A percentile compares a stretch with the other conserved stretches of the same genome.
Conservation (phyloP, 2,888 invertebrate species). For the Drosophila pseudotakahashii region DNA sequence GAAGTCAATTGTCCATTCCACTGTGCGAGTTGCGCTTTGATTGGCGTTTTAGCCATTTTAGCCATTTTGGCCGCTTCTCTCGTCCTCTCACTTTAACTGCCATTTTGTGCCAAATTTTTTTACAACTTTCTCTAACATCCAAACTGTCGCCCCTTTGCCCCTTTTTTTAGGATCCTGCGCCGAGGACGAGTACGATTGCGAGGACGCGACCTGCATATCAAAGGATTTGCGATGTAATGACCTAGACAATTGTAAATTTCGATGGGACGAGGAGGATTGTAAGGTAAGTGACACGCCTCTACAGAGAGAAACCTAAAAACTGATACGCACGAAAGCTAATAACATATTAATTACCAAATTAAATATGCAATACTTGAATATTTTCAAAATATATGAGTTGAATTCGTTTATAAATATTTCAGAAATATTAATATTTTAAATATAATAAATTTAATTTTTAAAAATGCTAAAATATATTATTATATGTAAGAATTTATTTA, state of each 20-base stretch:
- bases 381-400: no score
- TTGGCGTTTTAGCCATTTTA: slow-evolving; percentile 29
- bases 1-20: slow-evolving; percentile 44
- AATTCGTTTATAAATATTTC: no score
- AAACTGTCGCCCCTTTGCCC: slow-evolving; percentile 8
- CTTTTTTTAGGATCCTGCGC: slow-evolving; percentile 52
- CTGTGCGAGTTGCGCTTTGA: slow-evolving; percentile 42
- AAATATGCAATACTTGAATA: no score
- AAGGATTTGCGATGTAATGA: slow-evolving; percentile 89
- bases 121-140: slow-evolving; percentile 36
- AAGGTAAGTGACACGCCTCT: slow-evolving; percentile 82
- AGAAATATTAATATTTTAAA: no score
- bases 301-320: not conserved
- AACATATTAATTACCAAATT: no score
- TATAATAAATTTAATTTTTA: no score
- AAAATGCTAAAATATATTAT: no score
- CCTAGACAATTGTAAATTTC: slow-evolving; percentile 91
- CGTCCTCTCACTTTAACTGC: slow-evolving; percentile 16
- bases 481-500: no score
- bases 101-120: slow-evolving; percentile 32
- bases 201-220: slow-evolving; percentile 94
- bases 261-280: slow-evolving; percentile 89
- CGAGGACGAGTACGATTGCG: slow-evolving; percentile 91
- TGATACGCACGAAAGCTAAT: no score
- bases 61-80: slow-evolving; percentile 12